Percentiles rank a stretch among this genome's conserved stretches.
Conservation (phyloP, 2,113 vertebrate species). For the Vulpes lagopus region DNA sequence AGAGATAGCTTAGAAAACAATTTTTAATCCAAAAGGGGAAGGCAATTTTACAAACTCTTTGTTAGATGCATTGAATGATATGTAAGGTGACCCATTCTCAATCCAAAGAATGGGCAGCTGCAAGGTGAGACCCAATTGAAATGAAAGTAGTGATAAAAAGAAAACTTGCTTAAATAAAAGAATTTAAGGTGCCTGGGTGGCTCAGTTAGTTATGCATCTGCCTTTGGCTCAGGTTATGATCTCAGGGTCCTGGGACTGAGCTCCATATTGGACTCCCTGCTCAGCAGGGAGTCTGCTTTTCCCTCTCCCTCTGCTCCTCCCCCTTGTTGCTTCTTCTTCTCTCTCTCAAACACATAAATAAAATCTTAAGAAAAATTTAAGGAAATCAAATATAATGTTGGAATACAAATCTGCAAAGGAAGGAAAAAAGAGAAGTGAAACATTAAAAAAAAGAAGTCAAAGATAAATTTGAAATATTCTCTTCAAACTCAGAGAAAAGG, state of each 20-base stretch:
- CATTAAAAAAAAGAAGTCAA: background rate
- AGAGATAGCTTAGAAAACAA: background rate
- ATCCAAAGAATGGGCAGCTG: background rate
- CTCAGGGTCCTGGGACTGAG: background rate
- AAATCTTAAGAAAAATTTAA: background rate
- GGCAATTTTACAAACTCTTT: background rate
- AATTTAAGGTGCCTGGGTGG: background rate
- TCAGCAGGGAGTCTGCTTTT: background rate
- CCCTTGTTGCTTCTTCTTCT: background rate
- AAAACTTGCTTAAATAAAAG: background rate
- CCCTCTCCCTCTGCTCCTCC: background rate
- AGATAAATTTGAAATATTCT: constrained; percentile 3
- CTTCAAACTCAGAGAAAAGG: background rate
- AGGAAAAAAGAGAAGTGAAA: background rate
- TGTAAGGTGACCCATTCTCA: background rate
- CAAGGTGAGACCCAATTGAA: background rate
- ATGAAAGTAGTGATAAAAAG: background rate
- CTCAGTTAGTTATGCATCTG: background rate
- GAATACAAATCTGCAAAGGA: background rate
- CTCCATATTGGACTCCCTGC: background rate
- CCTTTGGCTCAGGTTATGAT: background rate
- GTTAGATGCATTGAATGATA: background rate
- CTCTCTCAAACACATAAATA: background rate
- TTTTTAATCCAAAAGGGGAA: background rate
- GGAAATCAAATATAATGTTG: background rate